Base-by-base conservation (phyloP, 1,140 invertebrate genomes). In the Hycleus phaleratus region DNA sequence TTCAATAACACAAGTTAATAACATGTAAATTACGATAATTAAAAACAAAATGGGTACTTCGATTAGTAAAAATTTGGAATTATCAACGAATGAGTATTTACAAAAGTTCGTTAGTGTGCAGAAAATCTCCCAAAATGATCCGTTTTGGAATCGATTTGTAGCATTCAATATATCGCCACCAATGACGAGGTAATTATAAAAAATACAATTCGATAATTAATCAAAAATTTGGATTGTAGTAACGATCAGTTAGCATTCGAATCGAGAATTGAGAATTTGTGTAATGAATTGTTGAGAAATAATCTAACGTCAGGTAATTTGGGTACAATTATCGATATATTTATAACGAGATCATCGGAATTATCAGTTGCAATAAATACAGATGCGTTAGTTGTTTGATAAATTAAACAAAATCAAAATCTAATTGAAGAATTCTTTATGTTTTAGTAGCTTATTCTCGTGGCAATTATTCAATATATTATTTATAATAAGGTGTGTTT, bases 401-500 rank as follows among this genome's bases (percentile, higher is more conserved):
- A 26, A 54, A 67, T 39, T 10, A 49, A 52, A 56, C 49, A 18
- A 46, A 56, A 45, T 48, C 9, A 47, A 26, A 45, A 48, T 39
- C 52, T 55, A 49, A 49, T 46, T 40, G 53, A 49, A 53, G 46
- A 32, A 39, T 51, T 56, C 60, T 63, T 61, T 4, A 3, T 5
- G 56, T 81, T 84, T 51, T 75, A 96, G 92, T 73, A 89, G 88
- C 63, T 85, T 95, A 74, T 87, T 94, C 64, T 86, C 90, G 46
- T 98, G 94, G 93, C 95, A 97, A 75, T 87, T 92, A 0, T 93
- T 91, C 71, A 98, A 98, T 78, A 90, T 91, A 0, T 74, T 98
- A 32, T 95, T 97, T 69, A 87, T 96, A 12, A 84, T 97, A 56
- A 81, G 95, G 53, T 88, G 85, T 65, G 81, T 95, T 53, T 82